phyloP scores from a whole-genome alignment of 2,888 invertebrate species.

The Axea sp. region DNA sequence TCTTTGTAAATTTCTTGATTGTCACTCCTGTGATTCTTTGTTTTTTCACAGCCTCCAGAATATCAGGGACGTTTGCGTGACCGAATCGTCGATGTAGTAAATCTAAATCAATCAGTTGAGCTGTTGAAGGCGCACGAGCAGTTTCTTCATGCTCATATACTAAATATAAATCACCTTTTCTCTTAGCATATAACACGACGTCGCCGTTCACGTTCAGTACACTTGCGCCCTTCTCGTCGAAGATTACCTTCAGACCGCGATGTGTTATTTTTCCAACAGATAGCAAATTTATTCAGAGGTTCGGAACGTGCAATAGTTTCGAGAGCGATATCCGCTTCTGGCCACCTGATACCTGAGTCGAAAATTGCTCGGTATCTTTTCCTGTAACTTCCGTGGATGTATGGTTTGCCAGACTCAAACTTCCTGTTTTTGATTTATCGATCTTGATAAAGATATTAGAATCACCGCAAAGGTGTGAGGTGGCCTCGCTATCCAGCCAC shows the following conservation, averaged over 20 bases:
- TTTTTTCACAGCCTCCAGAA: not conserved
- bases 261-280: not conserved
- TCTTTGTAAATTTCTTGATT: not conserved
- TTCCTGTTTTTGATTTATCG: conserved; percentile 1
- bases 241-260: not conserved
- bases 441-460: not conserved
- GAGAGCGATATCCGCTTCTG: not conserved
- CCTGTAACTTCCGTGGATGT: not conserved
- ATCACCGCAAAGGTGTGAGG: not conserved
- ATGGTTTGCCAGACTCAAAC: not conserved
- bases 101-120: not conserved
- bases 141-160: not conserved
- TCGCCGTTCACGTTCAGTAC: not conserved
- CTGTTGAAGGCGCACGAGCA: not conserved
- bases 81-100: not conserved
- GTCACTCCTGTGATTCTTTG: not conserved
- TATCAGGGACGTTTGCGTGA: not conserved
- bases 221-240: not conserved
- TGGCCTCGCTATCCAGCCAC: conserved; percentile 4
- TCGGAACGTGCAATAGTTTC: not conserved
- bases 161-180: not conserved
- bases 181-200: not conserved
- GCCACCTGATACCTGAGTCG: too few species aligned
- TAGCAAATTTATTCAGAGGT: not conserved
- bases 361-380: too few species aligned